Conservation (phyloP, 2,797 vertebrate species). For the Neosilurus hyrtlii region DNA sequence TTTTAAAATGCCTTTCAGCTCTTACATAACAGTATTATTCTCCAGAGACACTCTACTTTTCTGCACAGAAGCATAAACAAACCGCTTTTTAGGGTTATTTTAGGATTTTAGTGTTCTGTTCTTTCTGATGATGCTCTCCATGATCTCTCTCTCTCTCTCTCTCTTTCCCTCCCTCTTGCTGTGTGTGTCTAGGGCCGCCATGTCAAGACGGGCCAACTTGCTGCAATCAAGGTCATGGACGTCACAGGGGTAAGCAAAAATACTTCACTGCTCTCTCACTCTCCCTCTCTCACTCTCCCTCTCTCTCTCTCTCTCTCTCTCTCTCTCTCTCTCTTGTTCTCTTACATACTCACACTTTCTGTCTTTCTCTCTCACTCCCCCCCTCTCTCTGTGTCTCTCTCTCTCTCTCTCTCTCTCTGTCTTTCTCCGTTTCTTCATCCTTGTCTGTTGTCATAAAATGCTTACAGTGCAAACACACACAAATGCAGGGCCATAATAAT, state of each 20-base stretch:
- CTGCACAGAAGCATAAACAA: background rate
- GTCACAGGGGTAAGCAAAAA: constrained; percentile 87
- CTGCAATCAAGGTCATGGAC: constrained; percentile 98
- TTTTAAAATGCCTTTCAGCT: background rate
- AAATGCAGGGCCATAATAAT: background rate
- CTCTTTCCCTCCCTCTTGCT: background rate
- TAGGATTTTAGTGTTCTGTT: constrained; percentile 17
- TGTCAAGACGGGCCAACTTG: constrained; percentile 97
- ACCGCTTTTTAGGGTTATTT: background rate
- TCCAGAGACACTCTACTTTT: constrained; percentile 20
- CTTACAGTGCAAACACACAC: constrained; percentile 20
- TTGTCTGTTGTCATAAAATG: constrained; percentile 12
- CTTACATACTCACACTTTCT: too few species aligned
- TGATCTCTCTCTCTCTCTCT: constrained; percentile 28
- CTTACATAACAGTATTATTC: constrained; percentile 27
- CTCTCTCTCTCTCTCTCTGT: constrained; percentile 6
- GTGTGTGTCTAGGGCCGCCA: constrained; percentile 83
- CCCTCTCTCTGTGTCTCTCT: background rate
- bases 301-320: background rate
- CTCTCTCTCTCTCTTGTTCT: constrained; percentile 24
- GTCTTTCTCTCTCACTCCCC: too few species aligned
- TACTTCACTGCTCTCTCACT: background rate
- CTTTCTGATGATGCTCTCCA: constrained; percentile 10
- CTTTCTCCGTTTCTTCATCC: background rate
- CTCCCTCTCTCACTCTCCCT: constrained; percentile 8